Conservation (phyloP, 2,113 vertebrate genomes). For the Mastomys natalensis region DNA sequence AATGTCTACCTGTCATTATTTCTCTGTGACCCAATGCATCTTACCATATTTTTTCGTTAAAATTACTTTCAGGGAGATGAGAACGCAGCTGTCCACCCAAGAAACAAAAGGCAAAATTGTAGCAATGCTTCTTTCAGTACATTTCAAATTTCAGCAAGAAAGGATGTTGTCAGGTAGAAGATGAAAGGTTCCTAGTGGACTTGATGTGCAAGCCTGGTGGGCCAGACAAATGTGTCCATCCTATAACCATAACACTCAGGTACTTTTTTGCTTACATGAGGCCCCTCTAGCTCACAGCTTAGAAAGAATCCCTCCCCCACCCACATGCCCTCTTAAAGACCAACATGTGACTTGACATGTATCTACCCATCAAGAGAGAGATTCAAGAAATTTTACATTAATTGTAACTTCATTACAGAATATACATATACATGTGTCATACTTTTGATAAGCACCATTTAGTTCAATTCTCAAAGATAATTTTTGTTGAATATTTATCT, state of each 20-base stretch:
- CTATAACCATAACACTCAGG: not conserved
- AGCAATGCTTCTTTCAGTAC: not conserved
- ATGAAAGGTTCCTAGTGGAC: not conserved
- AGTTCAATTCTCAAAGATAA: not conserved
- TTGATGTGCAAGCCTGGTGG: too few species aligned
- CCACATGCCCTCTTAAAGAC: not conserved
- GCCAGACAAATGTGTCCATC: not conserved
- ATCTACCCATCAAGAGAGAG: not conserved
- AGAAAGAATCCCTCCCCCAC: too few species aligned
- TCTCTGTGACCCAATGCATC: not conserved
- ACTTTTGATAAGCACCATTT: not conserved
- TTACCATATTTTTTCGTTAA: not conserved
- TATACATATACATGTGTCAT: fast-evolving
- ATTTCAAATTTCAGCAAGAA: not conserved
- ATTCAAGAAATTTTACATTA: not conserved
- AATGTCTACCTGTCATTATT: not conserved
- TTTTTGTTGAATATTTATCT: too few species aligned
- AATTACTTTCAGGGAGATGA: not conserved
- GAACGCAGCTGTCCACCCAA: not conserved
- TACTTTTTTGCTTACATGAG: not conserved
- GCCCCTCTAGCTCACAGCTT: not conserved
- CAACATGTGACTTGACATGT: not conserved
- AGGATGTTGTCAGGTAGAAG: not conserved
- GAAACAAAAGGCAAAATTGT: not conserved
- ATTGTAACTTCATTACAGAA: too few species aligned